Evolutionary conservation across 1,140 invertebrate species (phyloP), one percentile per base, ranked within the genome.

Genomic region (Drosophila kepulauana): DNA sequence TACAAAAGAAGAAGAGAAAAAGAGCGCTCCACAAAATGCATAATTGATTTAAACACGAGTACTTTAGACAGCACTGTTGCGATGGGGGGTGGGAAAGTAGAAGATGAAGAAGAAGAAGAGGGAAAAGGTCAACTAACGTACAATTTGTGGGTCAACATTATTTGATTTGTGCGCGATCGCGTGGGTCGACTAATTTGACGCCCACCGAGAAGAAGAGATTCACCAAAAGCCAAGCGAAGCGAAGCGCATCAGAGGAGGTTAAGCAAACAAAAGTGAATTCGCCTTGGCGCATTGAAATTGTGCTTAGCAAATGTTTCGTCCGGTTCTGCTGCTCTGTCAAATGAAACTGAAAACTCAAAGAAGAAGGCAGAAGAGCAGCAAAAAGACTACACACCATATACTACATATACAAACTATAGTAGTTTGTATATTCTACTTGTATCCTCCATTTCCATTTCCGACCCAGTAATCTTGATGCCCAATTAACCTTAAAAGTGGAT

Each of bases 391-490:
- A 25, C 20, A 25, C 20, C 3, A 25, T 25, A 25, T 25, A 20
- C 16, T 1, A 20, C 20, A 20, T 20, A 20, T 20, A 20, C 20
- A 4, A 25, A n/a, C n/a, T n/a, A n/a, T n/a, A n/a, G n/a, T 25
- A 25, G 3, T 4, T 25, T 3, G 20, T 25, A 25, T 25, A 25
- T 25, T 25, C 43, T 48, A 41, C 45, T 45, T 6, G 49, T 45
- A 86, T 75, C 84, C 80, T 84, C 70, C 71, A 75, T 79, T 89
- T 81, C 79, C 84, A 92, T 92, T 92, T 92, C 91, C 91, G 91
- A 92, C 91, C 91, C 81, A 92, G 81, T 92, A 92, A 92, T 92
- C 91, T 92, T 92, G 91, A 92, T 92, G 88, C 91, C 91, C 91
- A 92, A 92, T 92, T 92, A 92, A 92, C 91, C 91, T 92, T 92